These are phyloP conservation scores for Scomber japonicus DNA, from an alignment of 2,113 vertebrate species.

Conservation along the genomic window DNA sequence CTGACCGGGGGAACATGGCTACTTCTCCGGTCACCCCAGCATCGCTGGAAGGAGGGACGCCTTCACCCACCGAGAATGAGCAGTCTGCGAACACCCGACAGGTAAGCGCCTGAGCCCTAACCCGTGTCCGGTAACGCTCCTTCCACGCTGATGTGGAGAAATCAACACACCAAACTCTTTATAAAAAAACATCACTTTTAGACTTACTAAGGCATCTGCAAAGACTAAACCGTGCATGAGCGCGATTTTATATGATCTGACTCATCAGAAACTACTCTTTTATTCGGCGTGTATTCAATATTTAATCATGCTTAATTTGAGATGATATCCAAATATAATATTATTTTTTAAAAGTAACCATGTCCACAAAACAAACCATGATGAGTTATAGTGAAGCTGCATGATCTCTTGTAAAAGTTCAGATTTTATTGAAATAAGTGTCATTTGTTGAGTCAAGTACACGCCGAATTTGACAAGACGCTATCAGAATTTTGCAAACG, in stretches of 20 bases:
- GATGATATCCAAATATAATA: too few relatives aligned
- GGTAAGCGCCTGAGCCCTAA: conserved; percentile 36
- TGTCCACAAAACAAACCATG: background rate
- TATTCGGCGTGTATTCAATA: background rate
- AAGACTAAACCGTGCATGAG: too few relatives aligned
- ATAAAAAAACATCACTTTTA: background rate
- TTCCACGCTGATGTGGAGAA: background rate
- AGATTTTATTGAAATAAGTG: background rate
- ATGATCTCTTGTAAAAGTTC: background rate
- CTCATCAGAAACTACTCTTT: background rate
- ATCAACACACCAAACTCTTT: background rate
- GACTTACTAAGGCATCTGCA: background rate
- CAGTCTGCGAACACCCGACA: conserved; percentile 50
- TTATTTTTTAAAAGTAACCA: too few relatives aligned
- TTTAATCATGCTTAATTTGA: rapidly evolving
- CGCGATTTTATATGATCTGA: background rate
- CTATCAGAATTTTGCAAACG: rapidly evolving
- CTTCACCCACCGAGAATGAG: conserved; percentile 62
- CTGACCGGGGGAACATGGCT: conserved; percentile 49
- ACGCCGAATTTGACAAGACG: background rate
- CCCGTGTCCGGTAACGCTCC: background rate
- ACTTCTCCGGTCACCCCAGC: conserved; percentile 65
- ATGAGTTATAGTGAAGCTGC: rapidly evolving
- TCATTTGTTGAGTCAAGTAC: rapidly evolving
- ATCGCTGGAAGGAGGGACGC: conserved; percentile 69